Conservation (phyloP, 2,113 vertebrate species). For the Coptodon bakossiorum region DNA sequence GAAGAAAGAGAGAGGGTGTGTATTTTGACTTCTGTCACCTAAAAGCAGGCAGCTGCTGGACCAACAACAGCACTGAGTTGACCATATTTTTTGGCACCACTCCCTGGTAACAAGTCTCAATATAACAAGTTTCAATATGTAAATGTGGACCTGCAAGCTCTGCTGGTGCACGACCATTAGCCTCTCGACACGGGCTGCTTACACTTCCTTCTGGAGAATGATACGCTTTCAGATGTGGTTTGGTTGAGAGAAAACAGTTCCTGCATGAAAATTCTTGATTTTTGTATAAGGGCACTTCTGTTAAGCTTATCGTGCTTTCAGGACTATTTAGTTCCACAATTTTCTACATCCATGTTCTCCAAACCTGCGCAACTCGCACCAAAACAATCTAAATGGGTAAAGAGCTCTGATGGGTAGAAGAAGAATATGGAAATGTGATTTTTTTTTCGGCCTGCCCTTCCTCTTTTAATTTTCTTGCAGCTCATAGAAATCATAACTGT, state of each 20-base stretch:
- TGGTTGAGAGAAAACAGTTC: neutral
- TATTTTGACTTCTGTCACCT: neutral
- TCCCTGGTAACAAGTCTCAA: too few relatives aligned
- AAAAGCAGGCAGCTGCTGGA: neutral
- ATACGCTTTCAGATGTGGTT: neutral
- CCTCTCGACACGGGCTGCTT: neutral
- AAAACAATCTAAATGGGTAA: neutral
- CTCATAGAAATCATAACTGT: neutral
- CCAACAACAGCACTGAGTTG: neutral
- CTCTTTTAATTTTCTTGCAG: neutral
- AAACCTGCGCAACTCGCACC: neutral
- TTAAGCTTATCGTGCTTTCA: neutral
- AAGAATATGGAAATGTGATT: neutral
- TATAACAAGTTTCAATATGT: neutral
- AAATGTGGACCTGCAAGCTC: neutral
- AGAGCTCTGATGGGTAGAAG: neutral
- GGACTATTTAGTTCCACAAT: neutral
- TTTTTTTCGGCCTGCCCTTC: neutral
- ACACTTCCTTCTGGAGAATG: neutral
- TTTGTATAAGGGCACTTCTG: neutral
- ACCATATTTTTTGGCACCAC: neutral
- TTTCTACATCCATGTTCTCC: neutral
- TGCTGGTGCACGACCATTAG: neutral
- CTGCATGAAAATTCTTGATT: neutral
- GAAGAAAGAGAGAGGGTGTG: neutral